Conservation (phyloP, 2,797 vertebrate species). For the Centropyge bicolor region DNA sequence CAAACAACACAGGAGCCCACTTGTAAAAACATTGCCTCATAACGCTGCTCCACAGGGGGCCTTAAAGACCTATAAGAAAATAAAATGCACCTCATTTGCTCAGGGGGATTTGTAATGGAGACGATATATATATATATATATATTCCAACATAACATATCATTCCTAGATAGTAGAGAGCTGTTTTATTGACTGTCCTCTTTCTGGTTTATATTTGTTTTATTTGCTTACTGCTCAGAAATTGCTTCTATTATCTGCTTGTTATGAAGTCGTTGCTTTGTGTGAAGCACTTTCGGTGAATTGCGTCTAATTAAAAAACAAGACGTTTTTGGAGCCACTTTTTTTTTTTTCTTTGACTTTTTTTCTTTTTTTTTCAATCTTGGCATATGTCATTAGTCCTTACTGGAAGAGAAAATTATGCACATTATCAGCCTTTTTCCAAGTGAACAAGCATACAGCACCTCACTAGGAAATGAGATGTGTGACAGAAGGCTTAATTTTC, state of each 20-base stretch:
- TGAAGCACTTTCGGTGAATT: too few relatives aligned
- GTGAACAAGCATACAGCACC: not conserved
- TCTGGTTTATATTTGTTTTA: too few relatives aligned
- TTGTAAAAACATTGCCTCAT: constrained; percentile 14
- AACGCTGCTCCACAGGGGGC: not conserved
- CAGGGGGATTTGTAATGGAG: not conserved
- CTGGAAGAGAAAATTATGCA: not conserved
- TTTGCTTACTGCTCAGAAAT: too few relatives aligned
- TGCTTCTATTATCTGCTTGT: too few relatives aligned
- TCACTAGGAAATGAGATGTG: not conserved
- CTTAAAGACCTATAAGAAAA: constrained; percentile 5
- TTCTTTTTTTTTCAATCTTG: not conserved
- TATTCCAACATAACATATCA: too few relatives aligned
- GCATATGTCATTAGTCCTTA: not conserved
- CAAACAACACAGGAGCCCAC: not conserved
- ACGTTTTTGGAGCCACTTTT: not conserved
- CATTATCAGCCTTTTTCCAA: not conserved
- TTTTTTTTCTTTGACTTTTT: too few relatives aligned
- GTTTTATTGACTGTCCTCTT: too few relatives aligned
- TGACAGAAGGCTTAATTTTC: constrained; percentile 22
- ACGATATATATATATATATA: too few relatives aligned
- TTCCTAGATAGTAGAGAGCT: too few relatives aligned
- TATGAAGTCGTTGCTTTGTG: too few relatives aligned
- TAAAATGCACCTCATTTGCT: not conserved
- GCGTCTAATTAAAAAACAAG: not conserved